Evolutionary conservation across 2,113 vertebrate species (phyloP), one percentile per base, ranked within the genome.

Genomic region (Lipophrys pholis): DNA sequence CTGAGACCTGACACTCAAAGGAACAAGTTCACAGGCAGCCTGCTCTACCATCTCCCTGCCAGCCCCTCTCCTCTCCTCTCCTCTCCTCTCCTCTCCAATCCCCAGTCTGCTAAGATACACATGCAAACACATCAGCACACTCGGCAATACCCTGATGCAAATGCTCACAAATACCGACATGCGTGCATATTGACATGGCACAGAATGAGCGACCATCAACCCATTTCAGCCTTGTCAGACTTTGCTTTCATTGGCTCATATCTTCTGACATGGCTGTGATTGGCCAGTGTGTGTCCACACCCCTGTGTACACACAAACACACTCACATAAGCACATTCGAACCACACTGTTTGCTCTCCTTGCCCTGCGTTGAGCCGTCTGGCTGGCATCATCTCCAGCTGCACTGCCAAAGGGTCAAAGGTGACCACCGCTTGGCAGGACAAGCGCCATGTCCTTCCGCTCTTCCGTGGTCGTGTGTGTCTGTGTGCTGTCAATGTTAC

Each of bases 401-500:
- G 61, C 71, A 62, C 71, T 83, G 87, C 87, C 87, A 91, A 86
- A 57, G 73, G 84, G 88, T 90, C 88, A 82, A 86, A 87, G 91
- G 81, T 87, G 74, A 80, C 63, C 77, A 60, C 69, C 7, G 76
- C 74, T 86, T 91, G 87, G 87, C 89, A 90, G 78, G 69, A 42
- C 63, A 51, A 58, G 64, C 75, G 78, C 53, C 54, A 66, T 79
- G 74, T 85, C 82, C 71, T 82, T 83, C 76, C 80, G 59, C 76
- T 83, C 66, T 11, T 82, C 61, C 65, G 59, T 78, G 62, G 46
- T 42, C 60, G 21, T 77, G 73, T 69, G 58, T 78, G 62, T 68
- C 70, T 64, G 64, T 67, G 81, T 68, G 78, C 80, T 82, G 79
- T 85, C 83, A 91, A 57, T 39, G 46, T 81, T 73, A 85, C 78